Evolutionary conservation across 2,113 vertebrate genomes (phyloP).

Genomic region (Origma solitaria): DNA sequence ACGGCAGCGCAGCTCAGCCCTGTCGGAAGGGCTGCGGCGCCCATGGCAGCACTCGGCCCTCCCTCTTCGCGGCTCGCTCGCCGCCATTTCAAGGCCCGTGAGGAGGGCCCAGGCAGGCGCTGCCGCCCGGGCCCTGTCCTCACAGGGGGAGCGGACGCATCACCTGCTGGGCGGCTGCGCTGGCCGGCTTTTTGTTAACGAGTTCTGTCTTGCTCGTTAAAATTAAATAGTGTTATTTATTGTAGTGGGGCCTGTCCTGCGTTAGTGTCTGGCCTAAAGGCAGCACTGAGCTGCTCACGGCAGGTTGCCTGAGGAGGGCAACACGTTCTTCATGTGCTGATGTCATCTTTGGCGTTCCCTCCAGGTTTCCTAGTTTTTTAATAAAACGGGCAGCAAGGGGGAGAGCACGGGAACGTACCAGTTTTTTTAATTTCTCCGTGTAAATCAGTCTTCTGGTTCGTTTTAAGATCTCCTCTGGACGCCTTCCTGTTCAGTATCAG

Average conservation of each 20-base stretch:
- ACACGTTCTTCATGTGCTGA: not conserved
- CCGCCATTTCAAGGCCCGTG: not conserved
- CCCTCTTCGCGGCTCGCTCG: accelerated
- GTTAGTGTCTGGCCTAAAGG: not conserved
- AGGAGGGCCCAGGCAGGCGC: accelerated
- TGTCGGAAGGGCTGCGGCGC: accelerated
- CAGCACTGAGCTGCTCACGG: not conserved
- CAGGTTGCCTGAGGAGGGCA: not conserved
- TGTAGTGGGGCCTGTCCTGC: not conserved
- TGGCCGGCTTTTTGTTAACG: no score
- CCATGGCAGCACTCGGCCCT: accelerated
- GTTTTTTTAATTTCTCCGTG: not conserved
- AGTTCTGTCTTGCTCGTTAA: not conserved
- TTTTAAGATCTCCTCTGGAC: not conserved
- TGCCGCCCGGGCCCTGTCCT: not conserved
- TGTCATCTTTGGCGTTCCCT: not conserved
- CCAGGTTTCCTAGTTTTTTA: not conserved
- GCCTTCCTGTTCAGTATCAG: not conserved
- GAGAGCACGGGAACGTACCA: not conserved
- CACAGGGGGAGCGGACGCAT: accelerated
- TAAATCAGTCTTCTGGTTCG: not conserved
- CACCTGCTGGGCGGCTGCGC: accelerated
- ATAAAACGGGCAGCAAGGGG: accelerated
- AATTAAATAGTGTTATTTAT: not conserved
- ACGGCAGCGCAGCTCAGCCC: accelerated